phyloP scores from a whole-genome alignment of 2,888 invertebrate species.

The Epistrophella euchroma region DNA sequence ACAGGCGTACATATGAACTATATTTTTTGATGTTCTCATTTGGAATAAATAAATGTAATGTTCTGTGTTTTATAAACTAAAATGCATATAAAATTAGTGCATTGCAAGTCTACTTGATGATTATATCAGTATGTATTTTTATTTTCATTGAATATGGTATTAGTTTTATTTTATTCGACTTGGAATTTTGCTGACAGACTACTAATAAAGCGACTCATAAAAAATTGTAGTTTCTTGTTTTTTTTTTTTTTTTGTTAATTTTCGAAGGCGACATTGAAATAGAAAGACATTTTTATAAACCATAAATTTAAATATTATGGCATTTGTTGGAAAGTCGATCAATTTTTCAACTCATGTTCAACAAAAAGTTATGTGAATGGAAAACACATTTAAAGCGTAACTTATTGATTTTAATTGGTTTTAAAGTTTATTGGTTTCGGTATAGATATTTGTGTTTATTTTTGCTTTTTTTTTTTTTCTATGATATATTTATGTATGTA shows the following conservation, averaged over 20 bases:
- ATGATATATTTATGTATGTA: not conserved
- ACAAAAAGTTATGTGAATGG: not conserved
- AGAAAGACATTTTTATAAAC: constrained; percentile 14
- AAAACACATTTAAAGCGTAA: constrained; percentile 9
- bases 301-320: constrained; percentile 25
- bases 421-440: constrained; percentile 2
- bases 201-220: constrained; percentile 25
- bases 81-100: constrained; percentile 31
- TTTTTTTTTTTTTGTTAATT: not conserved
- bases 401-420: constrained; percentile 15
- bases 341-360: not conserved
- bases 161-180: not conserved
- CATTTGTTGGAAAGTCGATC: constrained; percentile 5
- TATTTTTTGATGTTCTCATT: constrained; percentile 53
- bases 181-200: constrained; percentile 25
- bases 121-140: not conserved
- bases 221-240: not conserved
- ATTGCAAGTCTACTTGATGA: not conserved
- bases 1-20: not conserved
- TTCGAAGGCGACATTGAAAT: constrained; percentile 1
- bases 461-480: not conserved
- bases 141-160: constrained; percentile 1
- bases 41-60: constrained; percentile 49
- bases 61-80: constrained; percentile 43
- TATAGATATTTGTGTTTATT: not conserved